Conservation (phyloP, 1,140 invertebrate genomes). For the Cepaea nemoralis region DNA sequence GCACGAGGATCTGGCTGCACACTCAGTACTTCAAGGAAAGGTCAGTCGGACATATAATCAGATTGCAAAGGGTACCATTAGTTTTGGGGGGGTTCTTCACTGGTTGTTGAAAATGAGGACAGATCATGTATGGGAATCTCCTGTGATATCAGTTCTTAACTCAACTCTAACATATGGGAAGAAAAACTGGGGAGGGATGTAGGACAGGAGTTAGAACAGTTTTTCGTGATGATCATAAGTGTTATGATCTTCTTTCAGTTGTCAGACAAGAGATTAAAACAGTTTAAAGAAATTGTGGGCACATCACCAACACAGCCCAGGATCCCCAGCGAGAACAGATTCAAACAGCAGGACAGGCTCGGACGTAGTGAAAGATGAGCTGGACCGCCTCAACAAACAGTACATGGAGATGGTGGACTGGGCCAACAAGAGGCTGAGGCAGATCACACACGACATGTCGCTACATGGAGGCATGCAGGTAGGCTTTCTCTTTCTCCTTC, state of each 20-base stretch:
- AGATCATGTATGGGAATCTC: no score
- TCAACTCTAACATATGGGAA: no score
- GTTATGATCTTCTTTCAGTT: conserved; percentile 83
- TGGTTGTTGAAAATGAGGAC: no score
- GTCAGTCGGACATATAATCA: no score
- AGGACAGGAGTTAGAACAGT: no score
- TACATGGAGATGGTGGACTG: conserved; percentile 67
- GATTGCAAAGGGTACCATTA: no score
- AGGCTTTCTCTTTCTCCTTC: background rate
- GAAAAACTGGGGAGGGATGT: no score
- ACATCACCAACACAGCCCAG: conserved; percentile 75
- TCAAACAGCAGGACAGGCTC: conserved; percentile 76
- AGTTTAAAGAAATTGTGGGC: conserved; percentile 89
- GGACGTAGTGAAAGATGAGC: conserved; percentile 84
- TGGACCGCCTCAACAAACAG: conserved; percentile 80
- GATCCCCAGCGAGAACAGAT: conserved; percentile 69
- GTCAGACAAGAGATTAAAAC: conserved; percentile 87
- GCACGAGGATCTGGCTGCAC: no score
- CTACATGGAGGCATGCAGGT: conserved; percentile 62
- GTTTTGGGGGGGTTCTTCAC: no score
- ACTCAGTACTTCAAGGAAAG: no score
- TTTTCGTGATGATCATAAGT: no score
- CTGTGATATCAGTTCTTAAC: no score
- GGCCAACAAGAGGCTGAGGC: conserved; percentile 60
- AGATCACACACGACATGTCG: conserved; percentile 60